These are phyloP conservation scores for Chrysomela aeneicollis DNA, from an alignment of 2,888 invertebrate genomes.

Conservation along the genomic window DNA sequence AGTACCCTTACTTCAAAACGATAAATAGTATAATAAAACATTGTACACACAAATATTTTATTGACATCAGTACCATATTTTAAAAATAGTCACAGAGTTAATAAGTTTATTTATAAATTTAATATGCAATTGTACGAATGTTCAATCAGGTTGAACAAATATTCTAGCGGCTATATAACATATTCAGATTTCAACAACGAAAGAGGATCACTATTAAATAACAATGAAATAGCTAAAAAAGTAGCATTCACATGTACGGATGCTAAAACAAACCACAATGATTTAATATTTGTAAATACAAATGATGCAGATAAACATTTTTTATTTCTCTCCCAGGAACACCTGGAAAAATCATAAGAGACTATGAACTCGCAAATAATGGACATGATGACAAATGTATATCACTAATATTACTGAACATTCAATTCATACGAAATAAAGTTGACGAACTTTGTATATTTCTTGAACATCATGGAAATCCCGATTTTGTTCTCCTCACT, in stretches of 20 bases:
- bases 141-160: not conserved
- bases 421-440: constrained; percentile 10
- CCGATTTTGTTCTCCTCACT: constrained; percentile 8
- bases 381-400: constrained; percentile 3
- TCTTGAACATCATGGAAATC: constrained; percentile 14
- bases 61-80: not conserved
- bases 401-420: constrained; percentile 11
- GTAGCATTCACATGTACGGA: not conserved
- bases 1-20: not conserved
- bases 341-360: not conserved
- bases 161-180: not conserved
- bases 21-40: not conserved
- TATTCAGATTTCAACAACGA: not conserved
- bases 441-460: constrained; percentile 13
- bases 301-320: not conserved
- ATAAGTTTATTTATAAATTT: not conserved
- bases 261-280: not conserved
- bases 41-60: constrained; percentile 5
- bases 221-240: not conserved
- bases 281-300: not conserved
- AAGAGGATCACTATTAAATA: not conserved
- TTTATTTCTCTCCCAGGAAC: not conserved
- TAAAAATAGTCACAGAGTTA: not conserved
- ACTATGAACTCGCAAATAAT: not conserved
- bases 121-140: not conserved